Evolutionary conservation across 2,797 vertebrate species (phyloP).

Genomic region (Darevskia nairensis): DNA sequence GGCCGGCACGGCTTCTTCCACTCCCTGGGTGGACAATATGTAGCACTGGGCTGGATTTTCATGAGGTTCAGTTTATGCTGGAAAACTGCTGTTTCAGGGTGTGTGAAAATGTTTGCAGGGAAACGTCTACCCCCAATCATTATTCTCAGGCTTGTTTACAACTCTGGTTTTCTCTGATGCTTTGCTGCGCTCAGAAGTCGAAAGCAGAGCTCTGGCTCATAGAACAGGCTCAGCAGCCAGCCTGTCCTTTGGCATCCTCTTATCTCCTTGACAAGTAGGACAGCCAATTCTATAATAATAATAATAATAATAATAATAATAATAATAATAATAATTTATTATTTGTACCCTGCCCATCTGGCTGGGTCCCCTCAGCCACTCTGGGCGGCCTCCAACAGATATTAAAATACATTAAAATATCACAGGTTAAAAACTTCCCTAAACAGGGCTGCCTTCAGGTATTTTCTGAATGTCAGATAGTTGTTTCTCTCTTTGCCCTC

Average conservation of each 20-base stretch:
- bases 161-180: background rate
- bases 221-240: background rate
- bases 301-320: too few species aligned
- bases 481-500: too few species aligned
- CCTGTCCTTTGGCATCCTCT: background rate
- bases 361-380: too few species aligned
- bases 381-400: too few species aligned
- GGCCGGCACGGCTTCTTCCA: too few species aligned
- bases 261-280: background rate
- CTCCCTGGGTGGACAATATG: background rate
- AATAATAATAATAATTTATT: too few species aligned
- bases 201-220: background rate
- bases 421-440: too few species aligned
- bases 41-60: background rate
- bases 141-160: background rate
- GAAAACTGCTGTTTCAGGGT: background rate
- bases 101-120: background rate
- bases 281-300: too few species aligned
- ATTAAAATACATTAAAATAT: too few species aligned
- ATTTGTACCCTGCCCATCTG: too few species aligned
- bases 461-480: too few species aligned
- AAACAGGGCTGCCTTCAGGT: too few species aligned
- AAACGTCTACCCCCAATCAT: background rate
- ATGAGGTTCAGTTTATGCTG: background rate
- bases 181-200: background rate